Base-by-base conservation (phyloP, 1,140 invertebrate species). In the Physella acuta region DNA sequence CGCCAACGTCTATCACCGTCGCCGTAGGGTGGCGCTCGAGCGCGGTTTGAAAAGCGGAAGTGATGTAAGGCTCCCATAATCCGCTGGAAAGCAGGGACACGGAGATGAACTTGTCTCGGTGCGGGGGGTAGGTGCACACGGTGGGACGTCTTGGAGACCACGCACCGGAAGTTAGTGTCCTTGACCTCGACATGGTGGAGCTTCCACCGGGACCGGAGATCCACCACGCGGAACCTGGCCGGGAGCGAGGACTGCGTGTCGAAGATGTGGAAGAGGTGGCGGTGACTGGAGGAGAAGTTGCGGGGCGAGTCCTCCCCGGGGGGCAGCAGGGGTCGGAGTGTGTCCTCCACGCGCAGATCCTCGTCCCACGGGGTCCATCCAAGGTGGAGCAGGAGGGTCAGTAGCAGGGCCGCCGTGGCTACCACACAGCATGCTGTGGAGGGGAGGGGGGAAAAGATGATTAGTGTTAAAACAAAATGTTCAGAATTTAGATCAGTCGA, bases 21-120 rank as follows among this genome's bases (percentile, higher is more conserved):
- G 75, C 72, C 26, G 70, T 64, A 0, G 73, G 73, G 65, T 74
- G 67, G 37, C 53, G 58, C 0, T 24, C 55, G 28, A 82, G 60
- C 14, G 73, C 74, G 26, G 68, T 53, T 33, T 75, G 72, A 51
- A 74, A 76, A 28, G 74, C 67, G 31, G 62, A 63, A 16, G 76
- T 78, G 31, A 81, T 76, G 30, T 78, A 66, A 31, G 79, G 79
- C 60, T 82, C 81, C 81, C 81, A 82, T 5, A 79, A 20, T 1
- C 81, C 80, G 53, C 56, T 69, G 2, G 71, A 65, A 34, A 70
- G 58, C 16, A 82, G 55, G 31, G 75, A 71, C n/a, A 70, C 71
- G 8, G 81, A 81, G 34, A 82, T 78, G 65, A 71, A 82, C 33
- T 68, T 71, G 63, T 81, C 81, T n/a, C 60, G 44, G 11, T 55